Conservation (phyloP, 2,113 vertebrate genomes). For the Oriolus oriolus region DNA sequence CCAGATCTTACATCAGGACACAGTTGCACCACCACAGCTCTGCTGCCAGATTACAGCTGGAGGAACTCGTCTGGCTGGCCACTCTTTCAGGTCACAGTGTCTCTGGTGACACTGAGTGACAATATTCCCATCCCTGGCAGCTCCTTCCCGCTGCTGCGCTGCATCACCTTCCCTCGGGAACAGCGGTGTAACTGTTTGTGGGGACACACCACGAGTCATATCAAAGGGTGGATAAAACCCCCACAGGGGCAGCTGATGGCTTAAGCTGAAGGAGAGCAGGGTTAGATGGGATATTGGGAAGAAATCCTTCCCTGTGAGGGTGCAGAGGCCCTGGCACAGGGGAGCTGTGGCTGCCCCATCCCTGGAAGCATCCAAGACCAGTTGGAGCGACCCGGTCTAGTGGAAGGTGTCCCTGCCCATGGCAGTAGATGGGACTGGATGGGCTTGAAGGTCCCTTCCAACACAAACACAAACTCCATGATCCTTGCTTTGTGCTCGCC, state of each 20-base stretch:
- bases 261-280: not conserved
- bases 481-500: not conserved
- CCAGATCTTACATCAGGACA: not conserved
- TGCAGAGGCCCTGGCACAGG: not conserved
- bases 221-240: not conserved
- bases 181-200: accelerated
- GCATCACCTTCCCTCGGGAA: accelerated
- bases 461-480: not conserved
- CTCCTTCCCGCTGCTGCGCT: not conserved
- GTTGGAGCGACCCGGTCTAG: not conserved
- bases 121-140: not conserved
- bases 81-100: not conserved
- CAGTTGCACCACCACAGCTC: not conserved
- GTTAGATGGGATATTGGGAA: not conserved
- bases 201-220: not conserved
- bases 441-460: not conserved
- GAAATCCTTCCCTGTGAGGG: not conserved
- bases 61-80: not conserved
- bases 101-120: not conserved
- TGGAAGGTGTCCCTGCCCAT: not conserved
- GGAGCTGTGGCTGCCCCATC: not conserved
- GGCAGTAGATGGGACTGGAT: not conserved
- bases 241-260: not conserved
- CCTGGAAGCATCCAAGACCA: not conserved
- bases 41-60: not conserved